These are phyloP conservation scores for Ommatoiulus sabulosus DNA, from an alignment of 2,888 invertebrate species.

Conservation along the genomic window DNA sequence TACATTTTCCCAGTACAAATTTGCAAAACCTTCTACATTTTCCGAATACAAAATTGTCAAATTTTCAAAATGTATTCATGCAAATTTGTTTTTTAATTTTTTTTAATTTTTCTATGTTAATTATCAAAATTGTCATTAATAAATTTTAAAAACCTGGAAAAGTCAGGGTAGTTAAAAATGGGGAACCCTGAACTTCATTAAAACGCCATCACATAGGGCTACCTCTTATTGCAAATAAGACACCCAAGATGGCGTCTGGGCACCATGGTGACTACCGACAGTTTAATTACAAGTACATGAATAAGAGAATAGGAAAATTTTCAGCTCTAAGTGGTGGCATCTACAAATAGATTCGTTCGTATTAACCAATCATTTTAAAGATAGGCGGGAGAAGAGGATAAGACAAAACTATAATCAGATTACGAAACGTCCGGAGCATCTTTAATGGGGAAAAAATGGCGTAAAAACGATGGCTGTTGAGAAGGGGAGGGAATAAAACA, in stretches of 20 bases:
- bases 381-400: slow-evolving; percentile 48
- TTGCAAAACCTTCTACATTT: too few species aligned
- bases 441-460: slow-evolving; percentile 22
- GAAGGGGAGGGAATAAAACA: slow-evolving; percentile 43
- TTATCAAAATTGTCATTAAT: too few species aligned
- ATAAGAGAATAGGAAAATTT: neutral
- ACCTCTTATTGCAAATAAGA: too few species aligned
- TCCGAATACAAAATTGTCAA: too few species aligned
- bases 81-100: too few species aligned
- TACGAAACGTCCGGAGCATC: slow-evolving; percentile 51
- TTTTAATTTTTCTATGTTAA: too few species aligned
- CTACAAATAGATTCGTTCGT: slow-evolving; percentile 20
- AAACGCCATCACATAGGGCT: too few species aligned
- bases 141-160: too few species aligned
- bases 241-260: slow-evolving; percentile 14
- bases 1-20: too few species aligned
- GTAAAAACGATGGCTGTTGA: slow-evolving; percentile 17
- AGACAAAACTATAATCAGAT: slow-evolving; percentile 53
- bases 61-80: too few species aligned
- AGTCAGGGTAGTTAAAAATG: too few species aligned
- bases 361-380: slow-evolving; percentile 50
- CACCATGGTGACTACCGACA: neutral
- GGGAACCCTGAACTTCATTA: too few species aligned
- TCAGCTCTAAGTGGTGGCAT: slow-evolving; percentile 1
- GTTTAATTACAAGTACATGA: neutral